phyloP scores from a whole-genome alignment of 2,888 invertebrate genomes.

The Acleris laterana region DNA sequence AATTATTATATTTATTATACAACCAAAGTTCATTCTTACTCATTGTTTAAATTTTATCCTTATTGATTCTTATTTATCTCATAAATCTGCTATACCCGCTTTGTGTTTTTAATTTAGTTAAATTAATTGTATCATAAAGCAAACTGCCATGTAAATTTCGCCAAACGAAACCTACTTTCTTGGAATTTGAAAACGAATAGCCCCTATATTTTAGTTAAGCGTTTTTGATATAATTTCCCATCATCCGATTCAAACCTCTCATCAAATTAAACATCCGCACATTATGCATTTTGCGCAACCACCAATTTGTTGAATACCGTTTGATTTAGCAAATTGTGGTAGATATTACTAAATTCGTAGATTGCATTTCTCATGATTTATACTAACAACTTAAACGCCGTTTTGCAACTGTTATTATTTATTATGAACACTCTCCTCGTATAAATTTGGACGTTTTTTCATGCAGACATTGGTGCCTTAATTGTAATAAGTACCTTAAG shows the following conservation, averaged over 20 bases:
- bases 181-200: conserved; percentile 60
- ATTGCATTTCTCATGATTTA: conserved; percentile 59
- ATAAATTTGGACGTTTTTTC: not conserved
- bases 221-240: conserved; percentile 74
- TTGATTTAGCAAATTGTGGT: conserved; percentile 71
- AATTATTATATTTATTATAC: no score
- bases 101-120: not conserved
- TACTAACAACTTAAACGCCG: conserved; percentile 45
- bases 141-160: conserved; percentile 38
- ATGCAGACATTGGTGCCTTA: not conserved
- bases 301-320: conserved; percentile 69
- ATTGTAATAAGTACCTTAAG: not conserved
- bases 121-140: not conserved
- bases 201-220: conserved; percentile 70
- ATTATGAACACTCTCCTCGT: conserved; percentile 9
- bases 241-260: conserved; percentile 64
- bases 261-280: conserved; percentile 78
- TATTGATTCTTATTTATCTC: no score
- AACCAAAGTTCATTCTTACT: no score
- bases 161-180: conserved; percentile 58
- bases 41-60: no score
- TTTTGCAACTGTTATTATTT: conserved; percentile 38
- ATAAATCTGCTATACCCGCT: not conserved
- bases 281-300: conserved; percentile 75
- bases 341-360: conserved; percentile 53